Percentiles rank a stretch among this genome's conserved stretches.
phyloP scores from a whole-genome alignment of 2,888 invertebrate genomes.

The Drosophila lacicola region DNA sequence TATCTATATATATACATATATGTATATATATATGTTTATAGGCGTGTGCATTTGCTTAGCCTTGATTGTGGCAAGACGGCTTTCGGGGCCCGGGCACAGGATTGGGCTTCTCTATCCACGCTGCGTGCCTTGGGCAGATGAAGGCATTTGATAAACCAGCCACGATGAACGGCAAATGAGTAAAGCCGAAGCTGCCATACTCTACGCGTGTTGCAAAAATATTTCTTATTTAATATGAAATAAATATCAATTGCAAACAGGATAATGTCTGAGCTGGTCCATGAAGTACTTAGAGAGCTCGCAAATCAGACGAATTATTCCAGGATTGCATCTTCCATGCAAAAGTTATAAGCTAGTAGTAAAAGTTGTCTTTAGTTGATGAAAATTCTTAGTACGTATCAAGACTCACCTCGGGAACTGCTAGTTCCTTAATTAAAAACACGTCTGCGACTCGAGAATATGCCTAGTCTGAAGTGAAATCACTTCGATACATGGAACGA shows the following conservation, averaged over 20 bases:
- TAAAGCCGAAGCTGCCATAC: not conserved
- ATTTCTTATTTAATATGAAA: not conserved
- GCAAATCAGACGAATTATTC: too few species aligned
- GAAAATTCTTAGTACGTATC: too few species aligned
- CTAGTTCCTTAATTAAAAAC: too few species aligned
- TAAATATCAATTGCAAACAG: not conserved
- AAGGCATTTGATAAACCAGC: conserved; percentile 55
- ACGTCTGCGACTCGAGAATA: too few species aligned
- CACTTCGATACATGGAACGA: too few species aligned
- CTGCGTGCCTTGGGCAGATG: conserved; percentile 50
- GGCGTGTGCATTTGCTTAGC: conserved; percentile 52
- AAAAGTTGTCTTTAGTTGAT: too few species aligned
- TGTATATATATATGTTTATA: not conserved
- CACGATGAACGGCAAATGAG: not conserved
- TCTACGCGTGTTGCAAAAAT: not conserved
- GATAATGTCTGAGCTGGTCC: not conserved
- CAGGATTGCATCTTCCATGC: too few species aligned
- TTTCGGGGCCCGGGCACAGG: conserved; percentile 17
- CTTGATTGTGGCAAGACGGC: conserved; percentile 71
- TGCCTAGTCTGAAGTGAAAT: too few species aligned
- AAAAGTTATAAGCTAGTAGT: too few species aligned
- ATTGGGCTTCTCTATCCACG: conserved; percentile 22
- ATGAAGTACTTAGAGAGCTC: too few species aligned
- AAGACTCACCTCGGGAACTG: too few species aligned
- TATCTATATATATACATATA: not conserved